A percentile compares a stretch with the other conserved stretches of the same genome.
These are phyloP conservation scores for Tipula vernalis DNA, from an alignment of 2,888 invertebrate species.

Conservation along the genomic window DNA sequence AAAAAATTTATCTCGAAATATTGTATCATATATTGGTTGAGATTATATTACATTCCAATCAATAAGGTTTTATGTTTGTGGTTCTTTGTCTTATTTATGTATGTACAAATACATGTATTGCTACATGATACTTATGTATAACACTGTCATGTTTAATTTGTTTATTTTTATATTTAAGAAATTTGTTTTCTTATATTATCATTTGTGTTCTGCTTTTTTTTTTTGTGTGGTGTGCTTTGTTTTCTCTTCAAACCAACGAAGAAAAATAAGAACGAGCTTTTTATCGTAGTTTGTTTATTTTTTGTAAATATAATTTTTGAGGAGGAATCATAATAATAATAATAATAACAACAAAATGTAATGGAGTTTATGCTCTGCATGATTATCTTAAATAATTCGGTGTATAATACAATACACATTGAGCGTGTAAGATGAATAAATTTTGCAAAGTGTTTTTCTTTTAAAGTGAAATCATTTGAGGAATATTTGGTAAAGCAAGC, in stretches of 20 bases:
- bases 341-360: background rate
- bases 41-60: background rate
- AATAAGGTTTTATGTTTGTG: background rate
- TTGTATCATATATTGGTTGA: background rate
- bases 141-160: background rate
- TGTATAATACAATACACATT: background rate
- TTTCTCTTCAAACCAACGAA: background rate
- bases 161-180: background rate
- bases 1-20: background rate
- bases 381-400: background rate
- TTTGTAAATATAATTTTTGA: background rate
- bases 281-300: background rate
- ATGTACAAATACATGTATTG: too few species aligned
- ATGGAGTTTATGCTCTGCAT: background rate
- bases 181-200: background rate
- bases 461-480: too few species aligned
- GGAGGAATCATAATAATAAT: background rate
- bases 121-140: background rate
- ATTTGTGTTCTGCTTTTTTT: background rate
- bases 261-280: background rate
- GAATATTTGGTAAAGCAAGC: too few species aligned
- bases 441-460: background rate
- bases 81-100: too few species aligned
- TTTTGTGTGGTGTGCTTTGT: background rate
- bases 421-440: background rate